These are phyloP conservation scores for Lutraria rhynchaena DNA, from an alignment of 1,140 invertebrate species.

Conservation along the genomic window DNA sequence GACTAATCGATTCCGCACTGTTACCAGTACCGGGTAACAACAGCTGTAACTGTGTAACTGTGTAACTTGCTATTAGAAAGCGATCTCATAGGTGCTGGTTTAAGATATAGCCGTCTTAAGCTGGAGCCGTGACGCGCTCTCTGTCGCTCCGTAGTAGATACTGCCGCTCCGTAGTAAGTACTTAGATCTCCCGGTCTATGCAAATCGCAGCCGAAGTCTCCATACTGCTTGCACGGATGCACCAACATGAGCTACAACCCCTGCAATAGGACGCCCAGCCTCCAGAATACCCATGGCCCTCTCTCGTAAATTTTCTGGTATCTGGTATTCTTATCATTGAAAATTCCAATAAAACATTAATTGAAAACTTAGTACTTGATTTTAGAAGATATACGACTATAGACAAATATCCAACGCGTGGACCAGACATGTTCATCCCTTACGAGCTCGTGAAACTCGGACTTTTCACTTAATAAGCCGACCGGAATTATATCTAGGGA, in stretches of 20 bases:
- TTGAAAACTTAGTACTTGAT: background rate
- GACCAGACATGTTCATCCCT: too few relatives aligned
- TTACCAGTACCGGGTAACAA: background rate
- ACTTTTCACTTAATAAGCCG: too few relatives aligned
- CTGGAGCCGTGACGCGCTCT: conserved; percentile 20
- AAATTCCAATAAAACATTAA: too few relatives aligned
- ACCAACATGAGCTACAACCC: conserved; percentile 31
- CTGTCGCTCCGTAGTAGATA: background rate
- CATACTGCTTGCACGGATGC: conserved; percentile 25
- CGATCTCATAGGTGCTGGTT: conserved; percentile 16
- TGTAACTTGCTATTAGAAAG: conserved; percentile 4
- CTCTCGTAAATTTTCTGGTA: background rate
- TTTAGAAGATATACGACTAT: background rate
- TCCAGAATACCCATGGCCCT: conserved; percentile 19
- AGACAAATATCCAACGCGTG: too few relatives aligned
- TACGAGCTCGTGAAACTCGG: too few relatives aligned
- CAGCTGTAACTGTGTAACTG: conserved; percentile 7
- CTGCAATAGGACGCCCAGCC: conserved; percentile 9
- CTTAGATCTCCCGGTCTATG: conserved; percentile 9
- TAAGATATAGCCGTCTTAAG: conserved; percentile 20
- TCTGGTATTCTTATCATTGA: background rate
- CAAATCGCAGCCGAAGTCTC: conserved; percentile 24
- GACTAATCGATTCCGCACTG: background rate
- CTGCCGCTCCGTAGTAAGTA: background rate
- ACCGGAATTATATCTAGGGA: too few relatives aligned